Evolutionary conservation across 1,140 invertebrate species (phyloP).

Genomic region (Cydia splendana): DNA sequence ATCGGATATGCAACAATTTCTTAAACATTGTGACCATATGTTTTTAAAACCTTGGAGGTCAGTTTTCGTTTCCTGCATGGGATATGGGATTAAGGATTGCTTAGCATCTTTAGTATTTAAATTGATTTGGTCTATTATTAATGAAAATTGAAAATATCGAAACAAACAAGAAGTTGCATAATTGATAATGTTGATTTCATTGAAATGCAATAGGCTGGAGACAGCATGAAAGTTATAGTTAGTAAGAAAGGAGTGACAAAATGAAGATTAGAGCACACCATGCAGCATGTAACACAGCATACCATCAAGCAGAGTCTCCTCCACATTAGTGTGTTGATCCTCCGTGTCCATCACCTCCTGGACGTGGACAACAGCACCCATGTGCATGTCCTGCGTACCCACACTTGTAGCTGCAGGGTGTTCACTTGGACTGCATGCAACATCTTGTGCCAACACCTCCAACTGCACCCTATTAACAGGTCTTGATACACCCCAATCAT

Average conservation of each 20-base stretch:
- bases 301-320: not conserved
- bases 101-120: too few species aligned
- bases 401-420: not conserved
- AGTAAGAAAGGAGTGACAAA: not conserved
- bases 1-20: too few species aligned
- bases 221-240: too few species aligned
- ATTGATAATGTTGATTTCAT: too few species aligned
- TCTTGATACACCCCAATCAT: not conserved
- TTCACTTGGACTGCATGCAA: not conserved
- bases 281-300: not conserved
- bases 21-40: too few species aligned
- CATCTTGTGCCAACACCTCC: not conserved
- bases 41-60: too few species aligned
- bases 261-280: not conserved
- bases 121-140: too few species aligned
- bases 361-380: not conserved
- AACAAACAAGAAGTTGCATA: too few species aligned
- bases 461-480: not conserved
- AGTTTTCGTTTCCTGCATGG: too few species aligned
- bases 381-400: not conserved
- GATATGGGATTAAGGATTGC: too few species aligned
- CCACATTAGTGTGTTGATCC: not conserved
- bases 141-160: too few species aligned
- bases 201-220: too few species aligned
- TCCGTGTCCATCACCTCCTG: not conserved